Evolutionary conservation across 2,113 vertebrate genomes (phyloP).

Genomic region (Cyprinodon variegatus): DNA sequence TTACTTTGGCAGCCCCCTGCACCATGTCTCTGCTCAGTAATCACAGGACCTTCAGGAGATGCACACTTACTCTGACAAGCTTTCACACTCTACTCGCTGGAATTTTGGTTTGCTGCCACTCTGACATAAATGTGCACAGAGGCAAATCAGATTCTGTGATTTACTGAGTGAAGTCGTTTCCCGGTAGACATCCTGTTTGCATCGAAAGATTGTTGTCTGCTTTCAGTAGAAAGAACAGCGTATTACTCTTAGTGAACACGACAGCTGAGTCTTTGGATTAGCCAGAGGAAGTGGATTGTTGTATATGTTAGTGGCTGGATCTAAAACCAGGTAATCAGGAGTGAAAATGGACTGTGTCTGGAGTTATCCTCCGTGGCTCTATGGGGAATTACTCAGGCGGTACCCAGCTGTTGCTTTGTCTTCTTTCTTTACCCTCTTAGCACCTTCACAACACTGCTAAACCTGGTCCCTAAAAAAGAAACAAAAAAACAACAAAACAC

Average conservation of each 20-base stretch:
- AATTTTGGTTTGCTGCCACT: conserved; percentile 63
- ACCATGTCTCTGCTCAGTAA: conserved; percentile 63
- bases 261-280: conserved; percentile 58
- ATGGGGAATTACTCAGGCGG: conserved; percentile 76
- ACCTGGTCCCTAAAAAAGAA: conserved; percentile 62
- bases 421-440: conserved; percentile 80
- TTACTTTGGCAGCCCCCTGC: conserved; percentile 71
- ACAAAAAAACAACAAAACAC: conserved; percentile 11
- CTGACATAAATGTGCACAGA: conserved; percentile 54
- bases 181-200: conserved; percentile 65
- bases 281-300: conserved; percentile 68
- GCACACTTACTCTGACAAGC: conserved; percentile 65
- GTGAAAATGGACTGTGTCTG: conserved; percentile 75
- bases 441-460: conserved; percentile 74
- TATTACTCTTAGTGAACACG: conserved; percentile 46
- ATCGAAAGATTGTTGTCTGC: conserved; percentile 58
- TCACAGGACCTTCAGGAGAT: conserved; percentile 63
- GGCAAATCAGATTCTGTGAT: conserved; percentile 59
- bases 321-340: conserved; percentile 79
- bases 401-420: conserved; percentile 83
- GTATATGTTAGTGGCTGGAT: conserved; percentile 76
- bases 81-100: conserved; percentile 53
- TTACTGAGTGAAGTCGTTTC: conserved; percentile 46
- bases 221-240: conserved; percentile 31
- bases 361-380: conserved; percentile 75